Conservation (phyloP, 2,888 invertebrate genomes). For the Suillia variegata region DNA sequence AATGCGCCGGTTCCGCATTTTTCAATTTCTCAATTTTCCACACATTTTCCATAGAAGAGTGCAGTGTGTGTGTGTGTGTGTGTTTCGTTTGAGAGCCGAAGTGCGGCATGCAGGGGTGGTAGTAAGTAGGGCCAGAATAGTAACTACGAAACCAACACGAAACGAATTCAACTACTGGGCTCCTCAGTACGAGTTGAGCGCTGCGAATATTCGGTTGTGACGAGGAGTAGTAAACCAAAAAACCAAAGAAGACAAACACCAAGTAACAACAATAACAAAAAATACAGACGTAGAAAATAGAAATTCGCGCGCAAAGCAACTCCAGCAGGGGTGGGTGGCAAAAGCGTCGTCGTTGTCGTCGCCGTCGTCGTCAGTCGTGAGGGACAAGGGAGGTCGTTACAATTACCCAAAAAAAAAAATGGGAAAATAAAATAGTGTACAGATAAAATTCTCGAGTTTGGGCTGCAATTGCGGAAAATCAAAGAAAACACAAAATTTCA, state of each 20-base stretch:
- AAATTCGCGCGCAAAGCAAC: too few species aligned
- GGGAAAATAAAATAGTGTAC: too few species aligned
- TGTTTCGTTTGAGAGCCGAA: too few species aligned
- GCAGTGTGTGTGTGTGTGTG: too few species aligned
- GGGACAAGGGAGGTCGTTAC: background rate
- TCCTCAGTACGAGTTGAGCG: constrained; percentile 17
- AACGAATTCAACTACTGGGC: background rate
- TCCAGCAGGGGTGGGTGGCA: too few species aligned
- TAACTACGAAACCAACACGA: too few species aligned
- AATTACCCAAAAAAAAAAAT: constrained; percentile 3
- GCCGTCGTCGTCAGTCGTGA: background rate
- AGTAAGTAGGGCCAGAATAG: too few species aligned
- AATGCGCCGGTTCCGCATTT: background rate
- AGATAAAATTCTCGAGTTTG: constrained; percentile 15
- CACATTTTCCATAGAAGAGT: constrained; percentile 4
- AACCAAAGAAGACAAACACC: background rate
- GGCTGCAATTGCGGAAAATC: background rate
- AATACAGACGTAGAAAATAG: too few species aligned
- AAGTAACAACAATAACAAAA: too few species aligned
- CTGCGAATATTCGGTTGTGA: constrained; percentile 14
- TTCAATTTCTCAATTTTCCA: background rate
- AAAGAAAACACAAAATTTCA: too few species aligned
- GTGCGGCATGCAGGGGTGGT: constrained; percentile 4
- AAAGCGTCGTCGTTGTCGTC: background rate
- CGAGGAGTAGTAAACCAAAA: too few species aligned